These are phyloP conservation scores for Mormyrus iriodes DNA, from an alignment of 2,113 vertebrate species.

Conservation along the genomic window DNA sequence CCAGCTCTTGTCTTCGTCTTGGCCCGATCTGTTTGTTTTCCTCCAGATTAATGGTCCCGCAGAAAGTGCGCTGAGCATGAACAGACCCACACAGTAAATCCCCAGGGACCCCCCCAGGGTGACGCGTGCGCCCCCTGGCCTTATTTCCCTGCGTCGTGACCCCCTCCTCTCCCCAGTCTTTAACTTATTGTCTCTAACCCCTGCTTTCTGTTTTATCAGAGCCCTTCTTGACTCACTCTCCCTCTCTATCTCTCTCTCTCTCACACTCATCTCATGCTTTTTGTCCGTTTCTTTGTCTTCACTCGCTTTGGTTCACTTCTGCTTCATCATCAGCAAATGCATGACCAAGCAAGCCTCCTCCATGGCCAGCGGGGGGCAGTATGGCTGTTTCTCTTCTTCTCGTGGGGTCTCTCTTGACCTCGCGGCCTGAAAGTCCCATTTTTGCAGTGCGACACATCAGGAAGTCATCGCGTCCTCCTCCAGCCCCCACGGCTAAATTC, in stretches of 20 bases:
- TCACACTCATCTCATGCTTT: not conserved
- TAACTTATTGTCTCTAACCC: not conserved
- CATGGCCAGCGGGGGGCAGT: not conserved
- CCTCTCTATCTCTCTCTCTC: not conserved
- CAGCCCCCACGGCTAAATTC: not conserved
- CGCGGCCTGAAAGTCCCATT: not conserved
- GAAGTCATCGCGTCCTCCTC: not conserved
- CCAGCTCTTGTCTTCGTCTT: not conserved
- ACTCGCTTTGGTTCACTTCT: not conserved
- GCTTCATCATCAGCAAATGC: not conserved
- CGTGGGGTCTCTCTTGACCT: not conserved
- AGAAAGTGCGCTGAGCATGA: not conserved
- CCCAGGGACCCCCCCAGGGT: not conserved
- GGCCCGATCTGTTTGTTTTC: constrained; percentile 2
- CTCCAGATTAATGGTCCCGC: constrained; percentile 15
- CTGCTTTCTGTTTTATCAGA: not conserved
- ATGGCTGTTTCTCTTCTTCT: no score
- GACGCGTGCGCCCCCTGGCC: not conserved
- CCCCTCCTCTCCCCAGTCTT: not conserved
- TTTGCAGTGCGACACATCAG: not conserved
- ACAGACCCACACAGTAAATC: not conserved
- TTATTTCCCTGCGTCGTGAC: constrained; percentile 7
- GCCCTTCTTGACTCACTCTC: not conserved
- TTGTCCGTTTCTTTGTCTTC: not conserved
- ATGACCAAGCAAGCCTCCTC: not conserved